Base-by-base conservation (phyloP, 64 coral and sea anemone species). In the Porites australiensis region DNA sequence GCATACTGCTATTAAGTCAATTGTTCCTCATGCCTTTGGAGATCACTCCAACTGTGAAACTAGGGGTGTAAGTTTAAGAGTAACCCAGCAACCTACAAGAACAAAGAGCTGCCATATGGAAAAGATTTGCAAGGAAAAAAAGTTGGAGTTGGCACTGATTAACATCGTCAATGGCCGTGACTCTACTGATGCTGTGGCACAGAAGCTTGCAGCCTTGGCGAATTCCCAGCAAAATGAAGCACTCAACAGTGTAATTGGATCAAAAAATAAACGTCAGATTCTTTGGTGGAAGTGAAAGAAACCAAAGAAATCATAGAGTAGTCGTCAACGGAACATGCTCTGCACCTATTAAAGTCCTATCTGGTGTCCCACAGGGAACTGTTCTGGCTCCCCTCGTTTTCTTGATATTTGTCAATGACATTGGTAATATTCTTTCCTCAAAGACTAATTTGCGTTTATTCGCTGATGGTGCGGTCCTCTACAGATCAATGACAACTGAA, bases 1-100 rank as follows among this genome's bases (percentile, higher is more conserved):
- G 47, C n/a, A n/a, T n/a, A 45, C 13, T 19, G 18, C 75, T 2
- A 50, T 93, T 12, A 27, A 57, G 88, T 54, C 15, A 20, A 88
- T 88, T 53, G 51, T 93, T 43, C 83, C 83, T 16, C 91, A 93
- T 88, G 82, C 91, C n/a, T 93, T 87, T 93, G 91, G 75, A 5
- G 6, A 93, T 50, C 84, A 87, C 19, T 13, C 4, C 21, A 43
- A 72, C 18, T 93, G 91, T 64, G 58, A 93, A 12, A 44, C 20
- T 47, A 60, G 46, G 88, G 92, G 92, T 88, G 92, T 64, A n/a
- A n/a, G n/a, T n/a, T n/a, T n/a, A n/a, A n/a, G 86, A 70, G 65
- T 43, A 61, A 94, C 48, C 43, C 50, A 82, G 50, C 49, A n/a
- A 71, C 51, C 15, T 94, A 82, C 62, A 65, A 11, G 74, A 75